Evolutionary conservation across 2,888 invertebrate genomes (phyloP), one percentile per base, ranked within the genome.

Genomic region (Lathronympha strigana): DNA sequence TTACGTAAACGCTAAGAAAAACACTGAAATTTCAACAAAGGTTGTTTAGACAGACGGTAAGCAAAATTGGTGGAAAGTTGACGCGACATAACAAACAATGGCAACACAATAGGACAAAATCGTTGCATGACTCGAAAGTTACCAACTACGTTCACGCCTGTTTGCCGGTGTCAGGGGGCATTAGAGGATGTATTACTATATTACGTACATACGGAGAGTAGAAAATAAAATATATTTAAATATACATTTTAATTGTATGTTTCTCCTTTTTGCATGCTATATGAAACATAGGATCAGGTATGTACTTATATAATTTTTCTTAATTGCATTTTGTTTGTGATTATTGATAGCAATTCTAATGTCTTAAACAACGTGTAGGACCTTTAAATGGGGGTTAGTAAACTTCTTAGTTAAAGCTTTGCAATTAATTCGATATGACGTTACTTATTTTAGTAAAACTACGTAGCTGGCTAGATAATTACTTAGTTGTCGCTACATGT

Each of bases 261-360:
- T 36, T 40, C 15, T 50, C 40, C 45, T 82, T 86, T 88, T 81
- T 82, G 88, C 83, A 68, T 63, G 68, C 61, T 64, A 47, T 58
- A 45, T 58, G 43, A 57, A 66, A 71, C 54, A 50, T 76, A 90
- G 90, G 90, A 90, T 76, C 90, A 90, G 90, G 90, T 90, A 89
- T 83, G 90, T 89, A 60, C 45, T 45, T 45, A 6, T n/a, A 45
- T 25, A 36, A 19, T 19, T 9, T 4, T 36, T 36, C 17, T 23
- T 43, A 25, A 51, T 23, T 36, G 43, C 58, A 60, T 64, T 64
- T 45, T 53, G 45, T 45, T 45, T 57, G 5, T 11, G 45, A 17
- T 15, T 38, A 23, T 49, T 28, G 19, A 40, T 45, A 25, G 19
- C 33, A 21, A 64, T 51, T 57, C 50, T 19, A 38, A 45, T 31